Percentiles rank a stretch among this genome's conserved stretches.
phyloP scores from a whole-genome alignment of 2,113 vertebrate species.

The Brachypteracias leptosomus region DNA sequence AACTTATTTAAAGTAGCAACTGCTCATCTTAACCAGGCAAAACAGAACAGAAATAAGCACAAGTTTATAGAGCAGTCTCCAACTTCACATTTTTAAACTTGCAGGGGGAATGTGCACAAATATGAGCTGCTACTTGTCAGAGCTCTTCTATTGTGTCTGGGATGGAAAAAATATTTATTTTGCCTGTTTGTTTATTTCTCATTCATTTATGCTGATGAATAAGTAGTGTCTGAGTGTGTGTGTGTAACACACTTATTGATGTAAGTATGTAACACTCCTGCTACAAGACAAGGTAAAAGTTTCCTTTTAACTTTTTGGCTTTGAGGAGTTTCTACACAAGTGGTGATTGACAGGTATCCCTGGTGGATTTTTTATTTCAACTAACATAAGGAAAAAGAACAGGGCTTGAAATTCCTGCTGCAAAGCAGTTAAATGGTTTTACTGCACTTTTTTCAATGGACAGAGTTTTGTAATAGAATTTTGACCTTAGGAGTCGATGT shows the following conservation, averaged over 20 bases:
- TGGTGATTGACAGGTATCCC: not conserved
- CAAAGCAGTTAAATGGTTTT: not conserved
- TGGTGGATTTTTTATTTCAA: not conserved
- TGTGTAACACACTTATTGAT: not conserved
- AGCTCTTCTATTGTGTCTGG: not conserved
- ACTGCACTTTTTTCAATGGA: not conserved
- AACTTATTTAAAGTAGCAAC: not conserved
- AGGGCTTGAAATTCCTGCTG: not conserved
- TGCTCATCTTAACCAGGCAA: not conserved
- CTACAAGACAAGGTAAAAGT: not conserved
- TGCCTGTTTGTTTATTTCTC: not conserved
- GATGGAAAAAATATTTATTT: not conserved
- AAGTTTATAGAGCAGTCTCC: not conserved
- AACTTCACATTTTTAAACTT: not conserved
- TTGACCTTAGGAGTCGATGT: not conserved
- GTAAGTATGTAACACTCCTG: not conserved
- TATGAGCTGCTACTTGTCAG: not conserved
- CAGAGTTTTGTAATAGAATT: not conserved
- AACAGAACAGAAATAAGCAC: not conserved
- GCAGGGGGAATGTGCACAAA: not conserved
- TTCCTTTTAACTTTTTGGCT: not conserved
- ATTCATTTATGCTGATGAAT: not conserved
- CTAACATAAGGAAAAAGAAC: not conserved
- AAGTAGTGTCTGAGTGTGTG: not conserved
- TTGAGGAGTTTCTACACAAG: not conserved